Evolutionary conservation across 2,888 invertebrate genomes (phyloP).

Genomic region (Synanthedon formicaeformis): DNA sequence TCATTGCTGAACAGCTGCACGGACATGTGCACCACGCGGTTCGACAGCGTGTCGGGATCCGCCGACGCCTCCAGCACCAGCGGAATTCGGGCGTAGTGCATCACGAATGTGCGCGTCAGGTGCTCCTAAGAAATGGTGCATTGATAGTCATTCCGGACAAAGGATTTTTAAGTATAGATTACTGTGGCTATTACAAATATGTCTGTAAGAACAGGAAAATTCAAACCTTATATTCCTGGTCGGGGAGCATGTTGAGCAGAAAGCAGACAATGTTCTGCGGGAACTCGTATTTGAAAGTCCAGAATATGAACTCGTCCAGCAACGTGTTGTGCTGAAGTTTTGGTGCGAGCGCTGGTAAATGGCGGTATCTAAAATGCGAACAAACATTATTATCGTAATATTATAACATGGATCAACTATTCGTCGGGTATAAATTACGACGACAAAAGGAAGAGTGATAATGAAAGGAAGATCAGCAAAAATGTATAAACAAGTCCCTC

Average conservation of each 20-base stretch:
- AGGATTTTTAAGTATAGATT: not conserved
- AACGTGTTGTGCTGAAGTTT: constrained; percentile 85
- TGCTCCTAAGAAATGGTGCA: constrained; percentile 73
- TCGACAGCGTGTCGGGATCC: constrained; percentile 92
- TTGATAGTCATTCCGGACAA: no score
- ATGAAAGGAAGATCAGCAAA: no score
- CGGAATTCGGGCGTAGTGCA: constrained; percentile 96
- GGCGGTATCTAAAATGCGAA: constrained; percentile 75
- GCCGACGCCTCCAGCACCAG: constrained; percentile 87
- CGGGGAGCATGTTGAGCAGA: constrained; percentile 93
- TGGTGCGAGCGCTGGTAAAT: constrained; percentile 83
- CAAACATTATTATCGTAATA: not conserved
- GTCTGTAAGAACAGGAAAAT: no score
- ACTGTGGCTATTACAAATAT: not conserved
- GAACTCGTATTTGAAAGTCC: constrained; percentile 98
- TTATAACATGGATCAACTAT: not conserved
- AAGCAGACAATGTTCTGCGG: constrained; percentile 97
- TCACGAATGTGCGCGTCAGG: constrained; percentile 92
- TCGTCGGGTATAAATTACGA: no score
- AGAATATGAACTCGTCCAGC: constrained; percentile 96
- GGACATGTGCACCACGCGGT: constrained; percentile 97
- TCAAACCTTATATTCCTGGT: constrained; percentile 89
- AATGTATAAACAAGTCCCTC: no score
- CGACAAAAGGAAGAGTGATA: no score
- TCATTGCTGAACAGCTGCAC: constrained; percentile 97